Evolutionary conservation across 2,797 vertebrate species (phyloP), one percentile per base, ranked within the genome.

Genomic region (Chlorospingus semifuscus): DNA sequence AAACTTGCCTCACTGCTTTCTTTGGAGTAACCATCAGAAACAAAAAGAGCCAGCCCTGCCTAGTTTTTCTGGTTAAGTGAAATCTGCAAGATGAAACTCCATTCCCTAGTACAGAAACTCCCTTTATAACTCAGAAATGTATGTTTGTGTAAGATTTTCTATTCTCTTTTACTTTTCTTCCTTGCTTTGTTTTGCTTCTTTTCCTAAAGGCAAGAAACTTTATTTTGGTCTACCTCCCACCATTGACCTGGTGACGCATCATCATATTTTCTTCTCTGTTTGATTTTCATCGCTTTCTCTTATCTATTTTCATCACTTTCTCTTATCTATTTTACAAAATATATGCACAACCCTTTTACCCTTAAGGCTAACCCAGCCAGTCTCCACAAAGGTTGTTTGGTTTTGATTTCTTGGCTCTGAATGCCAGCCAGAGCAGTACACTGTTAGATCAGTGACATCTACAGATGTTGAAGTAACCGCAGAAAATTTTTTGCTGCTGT

Each of bases 51-150:
- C 60, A 79, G 21, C 10, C 37, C 47, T 84, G 44, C 17, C 83
- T 66, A 37, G 68, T 92, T 95, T 93, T 93, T 95, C 92, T 82
- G 59, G 50, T 90, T 93, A 55, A 56, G 29, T 70, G 59, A 66
- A 86, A 59, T 56, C 36, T 76, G 3, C 30, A 42, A 81, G 29
- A 52, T 4, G 36, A 59, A 79, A 23, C 39, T 87, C 20, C 29
- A 52, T 69, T 93, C 30, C 26, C 34, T 50, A 16, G 37, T 18
- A 37, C 9, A 69, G 26, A 87, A 90, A 69, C 21, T 59, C 42
- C 12, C 9, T 42, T 8, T 60, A 32, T 12, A 34, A 47, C 34
- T 26, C 34, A 86, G 20, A 83, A 89, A 65, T 70, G 2, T 34
- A 32, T 30, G 0, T 66, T 81, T 46, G 23, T 42, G 11, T 42